Evolutionary conservation across 2,113 vertebrate genomes (phyloP).

Genomic region (Hemicordylus capensis): DNA sequence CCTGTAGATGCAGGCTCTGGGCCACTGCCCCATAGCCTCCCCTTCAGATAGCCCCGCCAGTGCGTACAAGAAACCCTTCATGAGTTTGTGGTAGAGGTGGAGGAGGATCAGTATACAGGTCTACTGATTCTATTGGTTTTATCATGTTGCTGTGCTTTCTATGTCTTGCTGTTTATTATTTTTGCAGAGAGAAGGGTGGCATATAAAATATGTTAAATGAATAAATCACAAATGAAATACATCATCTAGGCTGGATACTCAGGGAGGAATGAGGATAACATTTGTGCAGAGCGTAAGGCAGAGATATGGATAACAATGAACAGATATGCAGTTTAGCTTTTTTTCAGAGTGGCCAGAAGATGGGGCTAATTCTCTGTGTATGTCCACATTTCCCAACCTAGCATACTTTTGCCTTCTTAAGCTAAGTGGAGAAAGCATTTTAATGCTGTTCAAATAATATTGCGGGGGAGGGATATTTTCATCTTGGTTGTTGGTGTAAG

Average conservation of each 20-base stretch:
- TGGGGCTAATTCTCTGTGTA: constrained; percentile 48
- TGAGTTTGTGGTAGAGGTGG: neutral
- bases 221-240: neutral
- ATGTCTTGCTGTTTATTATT: neutral
- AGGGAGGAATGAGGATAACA: neutral
- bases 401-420: neutral
- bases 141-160: neutral
- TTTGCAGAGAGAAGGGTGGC: neutral
- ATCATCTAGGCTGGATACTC: neutral
- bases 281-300: neutral
- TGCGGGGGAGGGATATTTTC: neutral
- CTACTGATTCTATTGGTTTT: neutral
- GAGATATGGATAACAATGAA: neutral
- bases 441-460: neutral
- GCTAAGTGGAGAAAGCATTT: neutral
- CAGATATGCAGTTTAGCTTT: neutral
- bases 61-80: too few relatives aligned
- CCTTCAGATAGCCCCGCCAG: too few relatives aligned
- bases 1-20: too few relatives aligned
- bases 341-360: constrained; percentile 40
- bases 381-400: neutral
- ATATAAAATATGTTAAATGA: neutral
- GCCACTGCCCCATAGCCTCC: too few relatives aligned
- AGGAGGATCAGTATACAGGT: too few relatives aligned
- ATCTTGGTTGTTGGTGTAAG: neutral